A percentile compares a stretch with the other conserved stretches of the same genome.
Evolutionary conservation across 2,113 vertebrate species (phyloP).

Genomic region (Sterrhoptilus dennistouni): DNA sequence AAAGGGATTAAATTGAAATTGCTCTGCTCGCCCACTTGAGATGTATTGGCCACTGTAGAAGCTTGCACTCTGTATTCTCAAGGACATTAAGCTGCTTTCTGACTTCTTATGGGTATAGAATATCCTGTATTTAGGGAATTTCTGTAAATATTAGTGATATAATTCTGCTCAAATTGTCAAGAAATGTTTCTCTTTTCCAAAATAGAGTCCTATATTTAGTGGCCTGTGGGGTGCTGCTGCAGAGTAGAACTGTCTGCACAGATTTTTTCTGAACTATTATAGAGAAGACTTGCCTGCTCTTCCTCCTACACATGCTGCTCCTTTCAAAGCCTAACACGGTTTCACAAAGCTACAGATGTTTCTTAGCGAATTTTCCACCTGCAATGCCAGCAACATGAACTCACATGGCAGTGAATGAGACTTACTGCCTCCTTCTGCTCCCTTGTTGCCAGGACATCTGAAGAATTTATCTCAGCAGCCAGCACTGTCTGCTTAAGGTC

Average conservation of each 20-base stretch:
- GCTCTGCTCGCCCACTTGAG: not conserved
- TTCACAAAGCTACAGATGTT: not conserved
- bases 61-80: not conserved
- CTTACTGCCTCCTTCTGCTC: not conserved
- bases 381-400: not conserved
- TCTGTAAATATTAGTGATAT: not conserved
- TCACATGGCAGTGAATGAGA: not conserved
- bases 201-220: not conserved
- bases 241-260: not conserved
- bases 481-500: not conserved
- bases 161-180: not conserved
- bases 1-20: not conserved
- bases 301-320: not conserved
- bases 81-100: not conserved
- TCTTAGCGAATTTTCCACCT: not conserved
- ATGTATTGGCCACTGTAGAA: not conserved
- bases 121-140: not conserved
- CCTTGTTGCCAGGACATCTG: not conserved
- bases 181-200: not conserved
- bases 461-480: not conserved
- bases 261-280: not conserved
- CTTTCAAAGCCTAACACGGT: not conserved
- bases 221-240: not conserved
- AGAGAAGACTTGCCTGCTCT: not conserved
- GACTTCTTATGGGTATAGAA: not conserved